Evolutionary conservation across 2,797 vertebrate genomes (phyloP).

Genomic region (Acanthornis magna): DNA sequence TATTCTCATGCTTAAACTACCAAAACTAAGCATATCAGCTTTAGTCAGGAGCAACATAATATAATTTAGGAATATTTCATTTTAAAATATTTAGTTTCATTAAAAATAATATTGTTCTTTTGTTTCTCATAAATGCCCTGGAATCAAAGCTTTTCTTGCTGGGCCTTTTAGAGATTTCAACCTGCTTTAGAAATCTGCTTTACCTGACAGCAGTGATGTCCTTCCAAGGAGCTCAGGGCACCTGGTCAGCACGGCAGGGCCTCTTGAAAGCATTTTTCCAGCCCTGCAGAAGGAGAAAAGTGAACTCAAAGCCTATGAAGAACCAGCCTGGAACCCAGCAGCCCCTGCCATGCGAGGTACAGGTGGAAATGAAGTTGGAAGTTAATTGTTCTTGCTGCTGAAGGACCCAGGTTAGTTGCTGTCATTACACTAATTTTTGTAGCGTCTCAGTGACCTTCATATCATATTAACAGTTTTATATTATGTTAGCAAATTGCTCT

Average conservation of each 20-base stretch:
- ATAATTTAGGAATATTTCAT: background rate
- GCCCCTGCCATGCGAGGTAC: background rate
- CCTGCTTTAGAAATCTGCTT: background rate
- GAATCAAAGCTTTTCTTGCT: background rate
- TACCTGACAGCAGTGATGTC: rapidly evolving
- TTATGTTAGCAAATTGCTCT: constrained; percentile 67
- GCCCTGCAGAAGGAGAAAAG: background rate
- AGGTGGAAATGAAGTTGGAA: background rate
- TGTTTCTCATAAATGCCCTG: background rate
- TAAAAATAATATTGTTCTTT: background rate
- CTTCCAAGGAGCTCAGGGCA: background rate
- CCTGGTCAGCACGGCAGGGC: background rate
- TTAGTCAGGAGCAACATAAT: background rate
- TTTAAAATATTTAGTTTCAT: background rate
- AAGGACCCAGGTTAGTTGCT: constrained; percentile 11
- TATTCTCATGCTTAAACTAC: background rate
- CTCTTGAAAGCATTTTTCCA: background rate
- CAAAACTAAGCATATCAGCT: background rate
- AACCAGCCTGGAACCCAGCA: background rate
- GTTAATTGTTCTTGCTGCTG: constrained; percentile 36
- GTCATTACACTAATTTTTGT: constrained; percentile 45
- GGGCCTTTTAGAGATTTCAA: background rate
- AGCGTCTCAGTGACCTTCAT: constrained; percentile 53
- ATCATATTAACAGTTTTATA: constrained; percentile 53
- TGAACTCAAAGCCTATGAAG: background rate